Evolutionary conservation across 2,888 invertebrate genomes (phyloP).

Genomic region (Phorcus lineatus): DNA sequence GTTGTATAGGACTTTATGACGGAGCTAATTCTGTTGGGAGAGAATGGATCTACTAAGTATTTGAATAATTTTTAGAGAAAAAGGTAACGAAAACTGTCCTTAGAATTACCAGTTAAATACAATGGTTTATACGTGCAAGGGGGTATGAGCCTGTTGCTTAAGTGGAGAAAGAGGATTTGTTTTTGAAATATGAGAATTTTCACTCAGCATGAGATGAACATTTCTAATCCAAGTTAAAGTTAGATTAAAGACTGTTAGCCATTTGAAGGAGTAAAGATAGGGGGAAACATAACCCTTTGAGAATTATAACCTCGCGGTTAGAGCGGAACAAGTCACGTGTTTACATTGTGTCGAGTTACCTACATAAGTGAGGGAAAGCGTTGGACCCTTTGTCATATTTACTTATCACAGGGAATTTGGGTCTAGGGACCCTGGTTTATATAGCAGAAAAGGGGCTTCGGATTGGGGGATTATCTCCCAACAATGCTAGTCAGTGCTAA

Average conservation of each 20-base stretch:
- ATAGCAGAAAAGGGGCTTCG: background rate
- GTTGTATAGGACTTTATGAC: too few relatives aligned
- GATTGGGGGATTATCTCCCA: background rate
- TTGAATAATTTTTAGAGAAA: too few relatives aligned
- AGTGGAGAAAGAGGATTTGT: background rate
- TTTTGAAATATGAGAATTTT: background rate
- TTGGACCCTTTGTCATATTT: background rate
- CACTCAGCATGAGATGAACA: background rate
- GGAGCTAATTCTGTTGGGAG: too few relatives aligned
- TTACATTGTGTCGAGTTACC: background rate
- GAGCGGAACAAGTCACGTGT: background rate
- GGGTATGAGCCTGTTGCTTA: background rate
- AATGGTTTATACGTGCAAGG: too few relatives aligned
- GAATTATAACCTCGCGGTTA: background rate
- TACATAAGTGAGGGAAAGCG: background rate
- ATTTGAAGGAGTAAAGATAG: background rate
- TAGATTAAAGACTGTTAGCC: background rate
- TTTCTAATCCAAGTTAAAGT: background rate
- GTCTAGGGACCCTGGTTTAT: background rate
- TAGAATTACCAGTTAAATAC: too few relatives aligned
- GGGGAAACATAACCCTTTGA: background rate
- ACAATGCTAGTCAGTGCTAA: background rate
- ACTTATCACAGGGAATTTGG: background rate
- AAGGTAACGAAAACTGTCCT: too few relatives aligned
- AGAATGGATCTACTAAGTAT: too few relatives aligned